phyloP scores from a whole-genome alignment of 2,888 invertebrate genomes.

The Dolichomitus sp. region DNA sequence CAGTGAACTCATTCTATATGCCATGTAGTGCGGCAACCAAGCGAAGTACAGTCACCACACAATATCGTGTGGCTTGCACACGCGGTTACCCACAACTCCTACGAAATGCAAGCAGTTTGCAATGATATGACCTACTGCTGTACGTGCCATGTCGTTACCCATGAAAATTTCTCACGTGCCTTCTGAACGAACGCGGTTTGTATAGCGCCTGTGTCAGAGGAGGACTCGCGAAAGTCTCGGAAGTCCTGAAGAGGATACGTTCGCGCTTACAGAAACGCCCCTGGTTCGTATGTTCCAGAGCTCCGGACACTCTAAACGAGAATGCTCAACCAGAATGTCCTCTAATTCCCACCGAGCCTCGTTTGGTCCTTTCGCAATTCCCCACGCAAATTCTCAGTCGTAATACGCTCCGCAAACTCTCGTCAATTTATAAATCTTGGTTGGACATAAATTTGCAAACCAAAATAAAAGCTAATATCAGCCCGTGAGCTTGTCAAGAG shows the following conservation, averaged over 20 bases:
- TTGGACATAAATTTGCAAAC: slow-evolving; percentile 43
- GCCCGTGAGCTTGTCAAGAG: not conserved
- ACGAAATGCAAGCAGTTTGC: slow-evolving; percentile 26
- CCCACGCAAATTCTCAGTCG: slow-evolving; percentile 20
- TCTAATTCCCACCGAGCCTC: not conserved
- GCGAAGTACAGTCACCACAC: slow-evolving; percentile 31
- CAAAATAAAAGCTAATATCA: slow-evolving; percentile 36
- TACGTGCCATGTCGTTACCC: slow-evolving; percentile 20
- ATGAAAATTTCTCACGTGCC: slow-evolving; percentile 48
- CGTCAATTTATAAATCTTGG: slow-evolving; percentile 47
- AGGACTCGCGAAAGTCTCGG: slow-evolving; percentile 53
- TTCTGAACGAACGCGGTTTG: slow-evolving; percentile 33
- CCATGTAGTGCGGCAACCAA: not conserved
- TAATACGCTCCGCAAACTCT: slow-evolving; percentile 43
- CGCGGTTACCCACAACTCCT: slow-evolving; percentile 26
- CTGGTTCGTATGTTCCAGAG: not conserved
- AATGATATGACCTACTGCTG: slow-evolving; percentile 32
- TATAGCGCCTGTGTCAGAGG: slow-evolving; percentile 17
- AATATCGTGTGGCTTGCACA: slow-evolving; percentile 37
- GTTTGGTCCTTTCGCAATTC: slow-evolving; percentile 31
- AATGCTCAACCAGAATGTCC: slow-evolving; percentile 1
- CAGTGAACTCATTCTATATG: slow-evolving; percentile 24
- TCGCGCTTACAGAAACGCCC: slow-evolving; percentile 27
- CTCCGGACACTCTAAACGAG: slow-evolving; percentile 36
- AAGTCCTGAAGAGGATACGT: slow-evolving; percentile 43